Base-by-base conservation (phyloP, 2,888 invertebrate genomes). In the Halocaridina rubra region DNA sequence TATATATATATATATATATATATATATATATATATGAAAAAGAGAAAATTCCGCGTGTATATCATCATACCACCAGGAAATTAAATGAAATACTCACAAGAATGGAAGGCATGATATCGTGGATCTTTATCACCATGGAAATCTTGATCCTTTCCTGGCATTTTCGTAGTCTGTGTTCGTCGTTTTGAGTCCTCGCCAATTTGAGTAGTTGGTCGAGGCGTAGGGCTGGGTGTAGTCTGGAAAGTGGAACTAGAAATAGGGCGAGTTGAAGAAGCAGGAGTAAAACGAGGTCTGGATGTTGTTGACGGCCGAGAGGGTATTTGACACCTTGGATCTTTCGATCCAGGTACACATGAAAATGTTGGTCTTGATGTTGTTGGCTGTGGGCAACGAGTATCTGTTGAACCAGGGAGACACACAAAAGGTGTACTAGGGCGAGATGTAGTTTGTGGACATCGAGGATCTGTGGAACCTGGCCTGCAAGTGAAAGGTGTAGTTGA, bases 51-150 rank as follows among this genome's bases (percentile, higher is more conserved):
- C n/a, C n/a, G n/a, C n/a, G n/a, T n/a, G n/a, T n/a, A n/a, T n/a
- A n/a, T n/a, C n/a, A n/a, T n/a, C n/a, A n/a, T n/a, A n/a, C n/a
- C n/a, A n/a, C n/a, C n/a, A n/a, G n/a, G n/a, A n/a, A n/a, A n/a
- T n/a, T n/a, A n/a, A n/a, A 67, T 29, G 0, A 4, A 3, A 5
- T 88, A 89, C 90, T 90, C 89, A 91, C 91, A 90, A 81, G 89
- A 89, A 87, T 90, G 90, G 88, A 90, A 90, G 5, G 90, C 89
- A 86, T 90, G 90, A 80, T 90, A 89, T 76, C 89, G 89, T 32
- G 90, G 89, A 84, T 90, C 90, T 64, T 88, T 89, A 80, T 90
- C 89, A 7, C 89, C 89, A 76, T 90, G 89, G 80, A 89, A 90
- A 86, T 90, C 90, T 32, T 89, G 88, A 7, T 86, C 86, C n/a